Evolutionary conservation across 2,888 invertebrate species (phyloP).

Genomic region (Caenorhabditis doughertyi): DNA sequence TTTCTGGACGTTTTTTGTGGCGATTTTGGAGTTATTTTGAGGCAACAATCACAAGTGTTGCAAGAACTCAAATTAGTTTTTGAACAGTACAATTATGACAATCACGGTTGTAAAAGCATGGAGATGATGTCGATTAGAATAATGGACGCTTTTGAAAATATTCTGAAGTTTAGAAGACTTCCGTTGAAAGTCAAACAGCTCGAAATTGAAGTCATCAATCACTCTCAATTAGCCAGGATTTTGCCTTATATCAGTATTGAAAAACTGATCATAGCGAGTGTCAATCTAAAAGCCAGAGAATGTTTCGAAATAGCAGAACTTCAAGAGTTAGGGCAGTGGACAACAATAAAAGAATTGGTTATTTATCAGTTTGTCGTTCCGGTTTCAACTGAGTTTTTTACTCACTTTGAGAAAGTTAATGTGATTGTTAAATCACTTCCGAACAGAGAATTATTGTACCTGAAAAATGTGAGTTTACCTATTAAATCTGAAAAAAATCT

Average conservation of each 20-base stretch:
- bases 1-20: neutral
- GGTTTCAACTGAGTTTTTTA: too few relatives aligned
- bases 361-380: too few relatives aligned
- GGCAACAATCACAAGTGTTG: conserved; percentile 1
- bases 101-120: neutral
- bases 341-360: too few relatives aligned
- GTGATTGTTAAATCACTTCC: too few relatives aligned
- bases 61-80: neutral
- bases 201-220: neutral
- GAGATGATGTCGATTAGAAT: neutral
- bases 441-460: neutral
- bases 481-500: too few relatives aligned
- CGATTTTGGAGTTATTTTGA: conserved; percentile 2
- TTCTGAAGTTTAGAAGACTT: neutral
- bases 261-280: neutral
- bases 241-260: neutral
- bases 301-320: neutral
- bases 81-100: neutral
- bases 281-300: neutral
- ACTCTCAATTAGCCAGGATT: neutral
- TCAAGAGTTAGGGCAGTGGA: neutral
- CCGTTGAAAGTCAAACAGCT: neutral
- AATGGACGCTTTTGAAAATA: neutral
- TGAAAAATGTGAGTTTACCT: neutral
- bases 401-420: too few relatives aligned